Percentiles rank a stretch among this genome's conserved stretches.
These are phyloP conservation scores for Eulemur macaco DNA, from an alignment of 2,113 vertebrate genomes.

Conservation along the genomic window DNA sequence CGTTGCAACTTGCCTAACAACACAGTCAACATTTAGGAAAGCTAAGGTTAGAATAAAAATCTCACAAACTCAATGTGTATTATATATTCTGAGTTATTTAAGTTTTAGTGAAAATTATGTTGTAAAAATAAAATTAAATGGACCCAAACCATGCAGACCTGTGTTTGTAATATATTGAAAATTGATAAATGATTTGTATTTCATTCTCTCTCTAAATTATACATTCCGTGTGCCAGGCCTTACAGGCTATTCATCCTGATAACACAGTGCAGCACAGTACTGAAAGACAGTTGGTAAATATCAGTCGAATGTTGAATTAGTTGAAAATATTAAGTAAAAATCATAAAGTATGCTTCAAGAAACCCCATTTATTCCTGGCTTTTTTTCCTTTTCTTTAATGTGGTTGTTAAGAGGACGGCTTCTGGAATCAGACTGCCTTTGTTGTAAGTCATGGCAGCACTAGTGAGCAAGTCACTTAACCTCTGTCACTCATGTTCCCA, in stretches of 20 bases:
- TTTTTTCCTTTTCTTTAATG: neutral
- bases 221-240: neutral
- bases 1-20: neutral
- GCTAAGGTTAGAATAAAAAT: neutral
- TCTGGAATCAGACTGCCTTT: neutral
- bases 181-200: neutral
- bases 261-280: neutral
- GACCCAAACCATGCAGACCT: neutral
- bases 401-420: neutral
- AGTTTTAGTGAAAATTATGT: neutral
- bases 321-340: neutral
- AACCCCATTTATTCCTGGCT: neutral
- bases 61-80: neutral
- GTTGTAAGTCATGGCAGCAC: neutral
- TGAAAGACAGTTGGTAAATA: neutral
- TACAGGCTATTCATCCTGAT: neutral
- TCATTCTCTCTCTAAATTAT: neutral
- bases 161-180: neutral
- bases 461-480: neutral
- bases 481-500: neutral
- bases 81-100: neutral
- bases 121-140: neutral
- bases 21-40: neutral
- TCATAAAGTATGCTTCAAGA: neutral
- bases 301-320: neutral